These are phyloP conservation scores for Lucilia cuprina DNA, from an alignment of 1,140 invertebrate genomes.

Conservation along the genomic window DNA sequence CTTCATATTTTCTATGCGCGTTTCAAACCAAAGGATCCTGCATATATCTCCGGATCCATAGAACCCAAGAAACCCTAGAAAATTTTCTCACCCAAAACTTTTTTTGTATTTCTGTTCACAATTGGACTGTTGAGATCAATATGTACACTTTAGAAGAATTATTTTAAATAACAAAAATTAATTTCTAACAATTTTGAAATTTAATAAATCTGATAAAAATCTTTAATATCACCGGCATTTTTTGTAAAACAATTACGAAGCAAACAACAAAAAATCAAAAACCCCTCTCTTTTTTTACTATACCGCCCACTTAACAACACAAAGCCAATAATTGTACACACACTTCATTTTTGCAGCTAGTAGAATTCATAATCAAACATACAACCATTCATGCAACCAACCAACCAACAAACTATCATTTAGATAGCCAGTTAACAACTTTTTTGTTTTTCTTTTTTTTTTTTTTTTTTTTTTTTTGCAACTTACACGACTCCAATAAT, in stretches of 20 bases:
- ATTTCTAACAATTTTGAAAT: not conserved
- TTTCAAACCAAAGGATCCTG: no score
- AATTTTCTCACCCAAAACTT: no score
- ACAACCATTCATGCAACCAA: not conserved
- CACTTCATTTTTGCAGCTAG: not conserved
- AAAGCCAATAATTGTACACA: not conserved
- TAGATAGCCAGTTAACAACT: not conserved
- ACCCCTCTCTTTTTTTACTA: not conserved
- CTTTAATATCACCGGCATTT: slow-evolving; percentile 16
- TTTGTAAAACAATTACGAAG: not conserved
- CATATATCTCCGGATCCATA: no score
- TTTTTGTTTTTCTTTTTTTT: no score
- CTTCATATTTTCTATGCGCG: no score
- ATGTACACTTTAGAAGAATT: no score
- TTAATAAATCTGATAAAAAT: not conserved
- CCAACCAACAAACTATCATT: not conserved
- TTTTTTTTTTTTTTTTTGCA: no score
- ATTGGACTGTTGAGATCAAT: no score
- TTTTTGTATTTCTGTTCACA: no score
- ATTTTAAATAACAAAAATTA: no score
- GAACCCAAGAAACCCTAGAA: no score
- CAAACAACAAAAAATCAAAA: not conserved
- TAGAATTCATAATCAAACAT: not conserved
- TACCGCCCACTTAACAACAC: slow-evolving; percentile 7
- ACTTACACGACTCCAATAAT: slow-evolving; percentile 79